Percentiles rank a stretch among this genome's conserved stretches.
phyloP scores from a whole-genome alignment of 1,140 invertebrate species.

The Harpegnathos saltator region DNA sequence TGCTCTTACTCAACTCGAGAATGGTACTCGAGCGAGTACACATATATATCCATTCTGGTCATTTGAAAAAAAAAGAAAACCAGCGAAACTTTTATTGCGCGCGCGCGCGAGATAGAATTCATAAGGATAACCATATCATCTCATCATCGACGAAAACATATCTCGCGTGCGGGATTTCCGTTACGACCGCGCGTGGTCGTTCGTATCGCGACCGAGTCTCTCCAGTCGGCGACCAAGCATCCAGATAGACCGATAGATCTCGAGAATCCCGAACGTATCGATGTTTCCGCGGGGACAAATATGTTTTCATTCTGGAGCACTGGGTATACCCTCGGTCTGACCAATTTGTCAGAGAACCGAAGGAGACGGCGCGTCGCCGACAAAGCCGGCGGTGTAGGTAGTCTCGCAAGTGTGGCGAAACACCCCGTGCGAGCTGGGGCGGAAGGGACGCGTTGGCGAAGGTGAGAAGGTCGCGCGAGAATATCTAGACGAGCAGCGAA shows the following conservation, averaged over 20 bases:
- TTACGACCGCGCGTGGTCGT: not conserved
- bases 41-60: conserved; percentile 7
- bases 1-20: conserved; percentile 23
- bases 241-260: not conserved
- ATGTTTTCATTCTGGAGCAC: conserved; percentile 60
- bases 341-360: conserved; percentile 76
- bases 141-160: not conserved
- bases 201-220: not conserved
- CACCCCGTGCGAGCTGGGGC: conserved; percentile 31
- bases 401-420: conserved; percentile 62
- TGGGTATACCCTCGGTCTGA: conserved; percentile 39
- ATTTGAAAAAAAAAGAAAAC: conserved; percentile 15
- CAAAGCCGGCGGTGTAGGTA: conserved; percentile 68
- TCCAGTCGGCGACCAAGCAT: not conserved
- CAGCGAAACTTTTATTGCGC: conserved; percentile 35
- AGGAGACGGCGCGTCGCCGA: conserved; percentile 64
- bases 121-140: not conserved
- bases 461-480: conserved; percentile 12
- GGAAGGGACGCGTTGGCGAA: conserved; percentile 5
- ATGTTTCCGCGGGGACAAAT: conserved; percentile 60
- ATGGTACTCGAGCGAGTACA: conserved; percentile 1
- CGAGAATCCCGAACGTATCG: conserved; percentile 30
- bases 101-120: conserved; percentile 37
- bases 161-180: not conserved
- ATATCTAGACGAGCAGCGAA: conserved; percentile 57